Evolutionary conservation across 1,140 invertebrate species (phyloP).

Genomic region (Geopemphigus sp.): DNA sequence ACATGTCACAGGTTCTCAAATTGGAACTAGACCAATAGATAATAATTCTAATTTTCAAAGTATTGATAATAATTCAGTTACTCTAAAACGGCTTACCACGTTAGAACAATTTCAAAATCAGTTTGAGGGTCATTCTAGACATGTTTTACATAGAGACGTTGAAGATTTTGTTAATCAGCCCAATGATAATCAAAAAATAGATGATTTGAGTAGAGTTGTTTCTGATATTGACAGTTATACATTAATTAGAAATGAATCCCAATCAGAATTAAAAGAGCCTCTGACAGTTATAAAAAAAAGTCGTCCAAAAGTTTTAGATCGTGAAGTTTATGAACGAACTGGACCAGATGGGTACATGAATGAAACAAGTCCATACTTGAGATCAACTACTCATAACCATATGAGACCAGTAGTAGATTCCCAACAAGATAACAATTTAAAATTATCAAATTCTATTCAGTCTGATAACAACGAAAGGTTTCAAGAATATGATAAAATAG

Average conservation of each 20-base stretch:
- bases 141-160: slow-evolving; percentile 42
- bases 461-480: neutral
- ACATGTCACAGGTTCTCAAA: slow-evolving; percentile 51
- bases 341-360: slow-evolving; percentile 36
- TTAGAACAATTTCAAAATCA: slow-evolving; percentile 27
- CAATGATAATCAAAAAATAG: slow-evolving; percentile 15
- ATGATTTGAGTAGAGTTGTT: slow-evolving; percentile 3
- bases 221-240: slow-evolving; percentile 27
- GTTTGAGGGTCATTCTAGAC: slow-evolving; percentile 36
- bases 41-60: slow-evolving; percentile 20
- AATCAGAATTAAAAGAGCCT: slow-evolving; percentile 31
- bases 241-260: slow-evolving; percentile 27
- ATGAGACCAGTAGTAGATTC: slow-evolving; percentile 57
- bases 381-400: slow-evolving; percentile 56
- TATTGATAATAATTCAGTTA: slow-evolving; percentile 12
- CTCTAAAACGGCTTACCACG: neutral
- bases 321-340: slow-evolving; percentile 47
- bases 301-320: slow-evolving; percentile 7
- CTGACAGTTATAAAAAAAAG: slow-evolving; percentile 26
- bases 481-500: slow-evolving; percentile 30
- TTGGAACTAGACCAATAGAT: slow-evolving; percentile 15
- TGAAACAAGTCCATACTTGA: slow-evolving; percentile 55
- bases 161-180: slow-evolving; percentile 37
- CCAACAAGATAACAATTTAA: slow-evolving; percentile 31
- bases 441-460: slow-evolving; percentile 20